A percentile compares a stretch with the other conserved stretches of the same genome.
phyloP scores from a whole-genome alignment of 92 coral and sea anemone species.

The Porites rus region DNA sequence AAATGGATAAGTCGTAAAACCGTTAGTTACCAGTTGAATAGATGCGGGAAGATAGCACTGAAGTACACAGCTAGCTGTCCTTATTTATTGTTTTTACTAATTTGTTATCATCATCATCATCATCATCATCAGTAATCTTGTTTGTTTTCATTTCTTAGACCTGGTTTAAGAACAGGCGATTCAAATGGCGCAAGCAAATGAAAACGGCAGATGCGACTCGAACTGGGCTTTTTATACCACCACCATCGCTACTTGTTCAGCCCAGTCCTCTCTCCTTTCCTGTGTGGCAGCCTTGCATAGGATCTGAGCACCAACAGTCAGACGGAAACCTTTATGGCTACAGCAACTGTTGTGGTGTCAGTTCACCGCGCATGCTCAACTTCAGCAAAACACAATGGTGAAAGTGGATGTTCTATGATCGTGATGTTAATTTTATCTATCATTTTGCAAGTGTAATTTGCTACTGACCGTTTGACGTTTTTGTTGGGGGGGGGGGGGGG shows the following conservation, averaged over 20 bases:
- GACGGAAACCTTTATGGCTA: background rate
- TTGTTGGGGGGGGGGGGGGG: too few relatives aligned
- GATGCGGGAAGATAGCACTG: too few relatives aligned
- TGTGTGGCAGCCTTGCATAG: background rate
- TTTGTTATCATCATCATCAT: too few relatives aligned
- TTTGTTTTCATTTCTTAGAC: background rate
- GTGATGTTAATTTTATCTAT: background rate
- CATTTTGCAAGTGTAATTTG: background rate
- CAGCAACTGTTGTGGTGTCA: background rate
- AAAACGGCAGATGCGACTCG: background rate
- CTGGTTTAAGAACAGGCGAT: slow-evolving; percentile 19
- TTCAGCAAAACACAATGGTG: background rate
- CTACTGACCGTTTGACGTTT: too few relatives aligned
- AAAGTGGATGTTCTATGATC: background rate
- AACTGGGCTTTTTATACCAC: background rate
- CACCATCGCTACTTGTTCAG: background rate
- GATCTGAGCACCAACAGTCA: slow-evolving; percentile 4
- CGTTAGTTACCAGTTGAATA: too few relatives aligned
- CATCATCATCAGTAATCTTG: too few relatives aligned
- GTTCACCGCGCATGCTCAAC: background rate
- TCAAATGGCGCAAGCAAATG: slow-evolving; percentile 8
- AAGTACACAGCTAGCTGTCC: too few relatives aligned
- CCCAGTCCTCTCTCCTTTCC: background rate
- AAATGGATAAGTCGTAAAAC: too few relatives aligned
- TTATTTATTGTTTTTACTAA: too few relatives aligned